phyloP scores from a whole-genome alignment of 2,797 vertebrate genomes.

The Phyllotis vaccarum region DNA sequence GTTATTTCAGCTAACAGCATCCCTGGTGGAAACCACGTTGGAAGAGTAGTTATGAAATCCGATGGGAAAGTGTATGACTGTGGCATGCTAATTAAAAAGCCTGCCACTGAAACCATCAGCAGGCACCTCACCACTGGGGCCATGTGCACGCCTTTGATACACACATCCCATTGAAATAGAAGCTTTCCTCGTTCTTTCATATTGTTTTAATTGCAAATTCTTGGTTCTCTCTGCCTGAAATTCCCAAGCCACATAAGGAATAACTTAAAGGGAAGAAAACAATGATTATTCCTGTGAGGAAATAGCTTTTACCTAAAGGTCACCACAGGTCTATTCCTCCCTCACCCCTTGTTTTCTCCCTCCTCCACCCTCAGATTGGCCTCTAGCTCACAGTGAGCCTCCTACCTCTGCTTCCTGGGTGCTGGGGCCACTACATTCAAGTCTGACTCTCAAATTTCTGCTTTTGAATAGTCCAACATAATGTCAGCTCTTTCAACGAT shows the following conservation, averaged over 20 bases:
- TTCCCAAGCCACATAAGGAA: slow-evolving; percentile 25
- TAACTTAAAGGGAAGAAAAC: slow-evolving; percentile 13
- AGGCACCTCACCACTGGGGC: rapidly evolving
- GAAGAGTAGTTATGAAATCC: not conserved
- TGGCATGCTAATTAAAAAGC: not conserved
- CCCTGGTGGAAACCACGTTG: slow-evolving; percentile 22
- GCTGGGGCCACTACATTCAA: not conserved
- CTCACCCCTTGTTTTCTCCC: rapidly evolving
- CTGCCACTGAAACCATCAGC: not conserved
- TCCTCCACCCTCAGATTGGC: not conserved
- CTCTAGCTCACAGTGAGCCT: not conserved
- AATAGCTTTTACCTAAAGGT: not conserved
- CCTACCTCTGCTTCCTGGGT: not conserved
- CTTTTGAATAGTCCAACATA: not conserved
- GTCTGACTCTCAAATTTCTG: not conserved
- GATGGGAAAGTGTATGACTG: not conserved
- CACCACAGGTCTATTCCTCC: rapidly evolving
- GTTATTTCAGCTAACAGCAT: slow-evolving; percentile 26
- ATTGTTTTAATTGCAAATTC: not conserved
- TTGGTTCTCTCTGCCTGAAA: slow-evolving; percentile 32
- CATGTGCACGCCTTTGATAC: not conserved
- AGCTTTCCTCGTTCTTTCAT: not conserved
- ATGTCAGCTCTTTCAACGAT: not conserved
- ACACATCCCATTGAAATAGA: not conserved
- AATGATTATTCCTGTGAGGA: not conserved